Evolutionary conservation across 2,113 vertebrate species (phyloP), one percentile per base, ranked within the genome.

Genomic region (Saimiri boliviensis): DNA sequence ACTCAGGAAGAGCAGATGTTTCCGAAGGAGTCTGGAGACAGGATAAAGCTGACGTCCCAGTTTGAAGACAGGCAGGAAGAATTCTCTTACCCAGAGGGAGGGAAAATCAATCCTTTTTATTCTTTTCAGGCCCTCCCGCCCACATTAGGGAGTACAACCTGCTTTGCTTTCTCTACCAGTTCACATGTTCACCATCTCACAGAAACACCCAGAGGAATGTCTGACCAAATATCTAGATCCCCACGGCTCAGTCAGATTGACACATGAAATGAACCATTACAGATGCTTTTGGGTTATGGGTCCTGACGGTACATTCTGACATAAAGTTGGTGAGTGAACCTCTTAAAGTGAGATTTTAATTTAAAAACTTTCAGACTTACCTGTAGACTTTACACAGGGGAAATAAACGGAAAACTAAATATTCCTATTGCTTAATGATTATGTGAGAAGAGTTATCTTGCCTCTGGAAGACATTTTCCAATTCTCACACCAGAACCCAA

Each of bases 1-100:
- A 40, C 5, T 25, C 16, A 37, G 49, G 30, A 71, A 8, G 2
- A 40, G 8, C 5, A 0, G 0, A 12, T 30, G 1, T 56, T 68
- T 81, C 56, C 42, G 8, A 37, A 68, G 23, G 9, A 14, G 20
- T 32, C 11, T 54, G 49, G 60, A 71, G 27, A 27, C 17, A 83
- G 76, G 16, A 71, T 5, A 45, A 60, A 90, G n/a, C 23, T 42
- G 25, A 37, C 4, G 8, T 11, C 23, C 5, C 25, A 1, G 0
- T 21, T 25, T 49, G 60, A 42, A 63, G 58, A 10, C 35, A 45
- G 47, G 23, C 35, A 74, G 68, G 21, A 54, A 60, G 16, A 82
- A 49, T 47, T 86, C 84, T 71, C 13, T 89, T 30, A 30, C 27
- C 25, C 23, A 32, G 4, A 21, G 6, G 2, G 3, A 8, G 10